A percentile compares a stretch with the other conserved stretches of the same genome.
phyloP scores from a whole-genome alignment of 2,113 vertebrate genomes.

The Semicossyphus pulcher region DNA sequence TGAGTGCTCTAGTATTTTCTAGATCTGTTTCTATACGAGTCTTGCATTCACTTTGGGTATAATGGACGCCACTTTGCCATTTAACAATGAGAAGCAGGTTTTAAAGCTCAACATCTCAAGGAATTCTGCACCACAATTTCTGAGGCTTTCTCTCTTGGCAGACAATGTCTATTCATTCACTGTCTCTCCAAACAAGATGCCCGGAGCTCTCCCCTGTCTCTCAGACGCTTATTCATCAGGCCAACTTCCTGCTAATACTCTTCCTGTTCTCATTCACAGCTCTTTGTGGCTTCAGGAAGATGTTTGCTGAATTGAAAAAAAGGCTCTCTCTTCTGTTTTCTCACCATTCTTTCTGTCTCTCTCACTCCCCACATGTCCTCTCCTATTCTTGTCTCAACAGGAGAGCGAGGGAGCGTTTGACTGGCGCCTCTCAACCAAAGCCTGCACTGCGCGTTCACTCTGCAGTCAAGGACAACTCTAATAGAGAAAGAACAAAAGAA shows the following conservation, averaged over 20 bases:
- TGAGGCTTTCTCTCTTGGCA: conserved; percentile 50
- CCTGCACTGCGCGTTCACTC: conserved; percentile 52
- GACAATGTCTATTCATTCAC: conserved; percentile 57
- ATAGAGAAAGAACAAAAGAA: conserved; percentile 78
- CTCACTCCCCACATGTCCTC: conserved; percentile 43
- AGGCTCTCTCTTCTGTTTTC: background rate
- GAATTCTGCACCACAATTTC: conserved; percentile 26
- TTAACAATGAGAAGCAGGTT: background rate
- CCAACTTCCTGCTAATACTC: conserved; percentile 63
- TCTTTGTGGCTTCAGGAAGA: conserved; percentile 41
- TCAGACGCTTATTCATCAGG: conserved; percentile 71
- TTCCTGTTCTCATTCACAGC: conserved; percentile 56
- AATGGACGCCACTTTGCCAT: background rate
- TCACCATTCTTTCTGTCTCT: background rate
- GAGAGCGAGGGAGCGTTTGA: conserved; percentile 64
- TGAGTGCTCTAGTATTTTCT: background rate
- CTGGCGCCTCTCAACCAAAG: conserved; percentile 70
- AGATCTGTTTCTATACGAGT: background rate
- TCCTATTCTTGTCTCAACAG: conserved; percentile 68
- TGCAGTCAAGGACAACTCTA: conserved; percentile 77
- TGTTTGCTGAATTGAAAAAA: conserved; percentile 53
- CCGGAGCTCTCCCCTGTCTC: conserved; percentile 48
- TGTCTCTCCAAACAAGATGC: conserved; percentile 59
- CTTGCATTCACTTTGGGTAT: background rate
- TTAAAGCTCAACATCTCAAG: conserved; percentile 10